Evolutionary conservation across 2,888 invertebrate species (phyloP).

Genomic region (Amphimallon solstitiale): DNA sequence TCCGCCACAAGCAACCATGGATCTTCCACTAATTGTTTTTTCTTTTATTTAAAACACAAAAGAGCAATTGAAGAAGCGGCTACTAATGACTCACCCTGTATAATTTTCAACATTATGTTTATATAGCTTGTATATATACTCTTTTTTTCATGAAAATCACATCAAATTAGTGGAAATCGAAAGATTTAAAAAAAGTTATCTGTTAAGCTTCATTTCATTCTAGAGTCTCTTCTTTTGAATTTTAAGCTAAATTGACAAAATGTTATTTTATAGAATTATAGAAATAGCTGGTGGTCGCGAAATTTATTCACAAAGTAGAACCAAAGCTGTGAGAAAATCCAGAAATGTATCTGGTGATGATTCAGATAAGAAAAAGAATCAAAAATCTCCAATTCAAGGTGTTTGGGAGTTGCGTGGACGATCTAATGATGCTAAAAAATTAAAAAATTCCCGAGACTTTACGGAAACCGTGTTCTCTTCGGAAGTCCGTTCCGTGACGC

Average conservation of each 20-base stretch:
- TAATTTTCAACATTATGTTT: no score
- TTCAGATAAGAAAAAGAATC: conserved; percentile 61
- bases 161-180: no score
- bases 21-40: no score
- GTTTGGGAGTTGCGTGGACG: conserved; percentile 70
- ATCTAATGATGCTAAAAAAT: conserved; percentile 60
- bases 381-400: conserved; percentile 67
- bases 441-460: conserved; percentile 66
- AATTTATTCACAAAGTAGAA: conserved; percentile 83
- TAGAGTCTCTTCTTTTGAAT: background rate
- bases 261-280: conserved; percentile 67
- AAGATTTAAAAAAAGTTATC: background rate
- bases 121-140: no score
- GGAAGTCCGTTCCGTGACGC: conserved; percentile 70
- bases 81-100: no score
- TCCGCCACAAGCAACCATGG: no score
- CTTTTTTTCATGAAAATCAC: no score
- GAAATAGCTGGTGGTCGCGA: conserved; percentile 86
- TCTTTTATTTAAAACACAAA: no score
- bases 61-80: no score
- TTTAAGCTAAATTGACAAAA: background rate
- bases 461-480: conserved; percentile 72
- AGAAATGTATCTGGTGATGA: conserved; percentile 64
- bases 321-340: conserved; percentile 79
- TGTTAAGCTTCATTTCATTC: background rate